A percentile compares a stretch with the other conserved stretches of the same genome.
These are phyloP conservation scores for Phaedon cochleariae DNA, from an alignment of 2,888 invertebrate genomes.

Conservation along the genomic window DNA sequence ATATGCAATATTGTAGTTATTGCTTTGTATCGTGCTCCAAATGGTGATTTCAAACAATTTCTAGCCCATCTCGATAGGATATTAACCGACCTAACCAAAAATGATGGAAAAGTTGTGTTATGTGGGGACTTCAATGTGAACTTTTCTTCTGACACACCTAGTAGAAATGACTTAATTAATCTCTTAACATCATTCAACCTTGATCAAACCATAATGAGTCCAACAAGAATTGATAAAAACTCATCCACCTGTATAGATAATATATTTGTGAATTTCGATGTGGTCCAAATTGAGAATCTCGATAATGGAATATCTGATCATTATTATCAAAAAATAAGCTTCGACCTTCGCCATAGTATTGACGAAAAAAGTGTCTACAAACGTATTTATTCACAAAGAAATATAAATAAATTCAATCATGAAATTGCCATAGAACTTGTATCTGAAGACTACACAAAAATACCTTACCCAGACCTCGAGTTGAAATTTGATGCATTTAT, in stretches of 20 bases:
- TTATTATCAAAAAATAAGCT: neutral
- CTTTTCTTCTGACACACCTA: neutral
- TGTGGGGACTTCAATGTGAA: slow-evolving; percentile 2
- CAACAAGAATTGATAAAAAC: slow-evolving; percentile 11
- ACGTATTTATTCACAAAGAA: slow-evolving; percentile 10
- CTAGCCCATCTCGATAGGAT: slow-evolving; percentile 7
- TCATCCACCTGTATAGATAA: slow-evolving; percentile 1
- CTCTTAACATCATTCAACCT: slow-evolving; percentile 6
- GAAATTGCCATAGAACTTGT: slow-evolving; percentile 8
- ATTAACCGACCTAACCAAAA: neutral
- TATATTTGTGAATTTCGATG: slow-evolving; percentile 14
- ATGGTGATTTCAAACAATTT: slow-evolving; percentile 10
- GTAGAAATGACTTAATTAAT: slow-evolving; percentile 8
- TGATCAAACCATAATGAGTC: neutral
- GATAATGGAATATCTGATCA: neutral
- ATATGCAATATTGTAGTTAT: neutral
- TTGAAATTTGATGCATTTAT: slow-evolving; percentile 7
- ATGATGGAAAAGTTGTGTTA: slow-evolving; percentile 6
- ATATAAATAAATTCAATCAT: slow-evolving; percentile 9
- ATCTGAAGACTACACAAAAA: slow-evolving; percentile 9
- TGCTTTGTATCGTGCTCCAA: slow-evolving; percentile 2
- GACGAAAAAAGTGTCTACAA: neutral
- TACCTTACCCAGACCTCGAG: neutral
- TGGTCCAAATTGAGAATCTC: neutral
- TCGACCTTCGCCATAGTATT: neutral